phyloP scores from a whole-genome alignment of 2,113 vertebrate genomes.

The Mesitornis unicolor region DNA sequence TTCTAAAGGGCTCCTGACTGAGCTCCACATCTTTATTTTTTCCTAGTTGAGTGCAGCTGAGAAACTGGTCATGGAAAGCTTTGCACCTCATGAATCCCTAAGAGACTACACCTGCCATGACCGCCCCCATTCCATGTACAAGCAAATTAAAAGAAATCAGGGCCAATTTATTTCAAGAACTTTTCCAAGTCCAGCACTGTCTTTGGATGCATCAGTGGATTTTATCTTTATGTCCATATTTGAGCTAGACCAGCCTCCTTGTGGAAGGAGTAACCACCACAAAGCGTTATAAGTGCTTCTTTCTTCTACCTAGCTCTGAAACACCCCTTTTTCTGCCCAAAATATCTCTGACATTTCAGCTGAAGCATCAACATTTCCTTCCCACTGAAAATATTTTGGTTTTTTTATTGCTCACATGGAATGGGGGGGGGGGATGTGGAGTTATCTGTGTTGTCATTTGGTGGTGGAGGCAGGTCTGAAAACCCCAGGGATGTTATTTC shows the following conservation, averaged over 20 bases:
- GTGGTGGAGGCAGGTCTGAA: not conserved
- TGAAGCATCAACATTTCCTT: not conserved
- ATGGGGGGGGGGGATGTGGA: no score
- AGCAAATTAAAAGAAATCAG: not conserved
- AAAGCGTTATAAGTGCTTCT: not conserved
- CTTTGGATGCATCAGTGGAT: not conserved
- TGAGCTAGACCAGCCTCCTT: not conserved
- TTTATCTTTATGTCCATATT: not conserved
- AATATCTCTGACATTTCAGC: not conserved
- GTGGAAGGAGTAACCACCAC: not conserved
- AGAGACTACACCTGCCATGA: not conserved
- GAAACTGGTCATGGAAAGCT: not conserved
- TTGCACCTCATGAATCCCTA: not conserved
- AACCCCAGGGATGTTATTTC: not conserved
- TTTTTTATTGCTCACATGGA: accelerated
- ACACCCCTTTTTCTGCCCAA: not conserved
- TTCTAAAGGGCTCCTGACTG: not conserved
- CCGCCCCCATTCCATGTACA: not conserved
- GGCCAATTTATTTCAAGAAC: not conserved
- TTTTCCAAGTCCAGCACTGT: not conserved
- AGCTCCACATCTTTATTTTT: not conserved
- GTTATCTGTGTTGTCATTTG: not conserved
- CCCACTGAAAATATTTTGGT: not conserved
- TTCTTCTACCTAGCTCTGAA: not conserved
- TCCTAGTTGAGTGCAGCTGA: not conserved